Base-by-base conservation (phyloP, 2,797 vertebrate genomes). In the Sebastes vulpes region DNA sequence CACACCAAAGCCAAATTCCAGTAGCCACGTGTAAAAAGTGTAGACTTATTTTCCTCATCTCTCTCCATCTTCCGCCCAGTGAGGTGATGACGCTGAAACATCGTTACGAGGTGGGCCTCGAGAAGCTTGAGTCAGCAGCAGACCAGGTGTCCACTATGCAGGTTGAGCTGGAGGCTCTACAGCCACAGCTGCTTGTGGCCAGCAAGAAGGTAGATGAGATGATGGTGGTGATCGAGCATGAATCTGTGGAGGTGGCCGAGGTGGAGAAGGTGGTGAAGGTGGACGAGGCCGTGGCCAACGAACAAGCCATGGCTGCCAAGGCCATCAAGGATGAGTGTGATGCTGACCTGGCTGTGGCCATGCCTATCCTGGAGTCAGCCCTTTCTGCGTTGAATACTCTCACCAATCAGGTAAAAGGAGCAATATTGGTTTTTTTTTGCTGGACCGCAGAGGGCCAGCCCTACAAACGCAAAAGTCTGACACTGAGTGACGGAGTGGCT, bases 261-360 rank as follows among this genome's bases (percentile, higher is more conserved):
- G 97, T 95, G 0, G 98, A 98, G 85, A 96, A 97, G 89, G 93
- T 97, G 1, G 97, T 98, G 69, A 97, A 97, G 86, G 91, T 92
- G 32, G 97, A 99, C 25, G 97, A 98, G 87, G 96, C 84, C 0
- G 77, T 96, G 28, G 97, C 97, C 50, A 98, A 98, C 1, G 92
- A 97, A 18, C 97, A 98, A 93, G 97, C 98, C 52, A 96, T 95
- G 96, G 97, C 96, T 6, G 96, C 98, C 72, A 97, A 97, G 90
- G 97, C 96, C 67, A 99, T 98, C 88, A 98, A 98, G 84, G 97
- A 98, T 46, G 98, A 99, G 82, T 99, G 98, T 5, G 97, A 99
- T 1, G 96, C 97, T 1, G 97, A 98, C 77, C 91, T 99, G 82
- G 97, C 97, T 0, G 94, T 89, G 79, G 97, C 97, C 18, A 77